These are phyloP conservation scores for Neomorphus geoffroyi DNA, from an alignment of 2,797 vertebrate species.

Conservation along the genomic window DNA sequence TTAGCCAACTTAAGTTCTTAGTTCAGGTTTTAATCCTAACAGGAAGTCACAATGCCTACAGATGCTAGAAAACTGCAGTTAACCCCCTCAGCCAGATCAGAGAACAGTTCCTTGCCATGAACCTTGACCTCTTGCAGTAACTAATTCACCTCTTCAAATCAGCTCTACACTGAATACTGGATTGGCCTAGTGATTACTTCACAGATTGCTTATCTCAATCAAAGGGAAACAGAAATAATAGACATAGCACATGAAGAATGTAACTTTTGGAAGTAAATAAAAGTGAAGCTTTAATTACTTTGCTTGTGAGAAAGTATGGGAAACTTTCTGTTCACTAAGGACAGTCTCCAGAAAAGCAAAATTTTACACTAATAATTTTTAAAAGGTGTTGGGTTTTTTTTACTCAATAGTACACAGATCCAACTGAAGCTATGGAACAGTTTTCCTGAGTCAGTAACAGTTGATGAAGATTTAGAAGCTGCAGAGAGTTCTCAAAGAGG, in stretches of 20 bases:
- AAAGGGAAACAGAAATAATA: not conserved
- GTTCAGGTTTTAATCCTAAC: not conserved
- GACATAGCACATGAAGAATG: not conserved
- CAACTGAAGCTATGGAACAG: not conserved
- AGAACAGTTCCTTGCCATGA: not conserved
- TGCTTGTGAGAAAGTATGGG: not conserved
- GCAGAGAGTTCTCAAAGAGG: not conserved
- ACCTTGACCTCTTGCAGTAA: not conserved
- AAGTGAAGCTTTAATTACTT: not conserved
- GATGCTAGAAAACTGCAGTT: not conserved
- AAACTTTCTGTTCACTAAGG: not conserved
- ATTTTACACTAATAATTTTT: not conserved
- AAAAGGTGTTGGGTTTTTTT: not conserved
- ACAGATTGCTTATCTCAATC: not conserved
- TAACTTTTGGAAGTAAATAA: not conserved
- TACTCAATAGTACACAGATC: not conserved
- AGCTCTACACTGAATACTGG: not conserved
- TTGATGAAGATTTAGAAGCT: not conserved
- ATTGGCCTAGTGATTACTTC: not conserved
- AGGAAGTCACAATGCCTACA: not conserved
- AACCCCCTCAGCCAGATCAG: not conserved
- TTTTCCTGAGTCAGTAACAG: not conserved
- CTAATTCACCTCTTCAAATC: not conserved
- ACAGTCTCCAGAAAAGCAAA: not conserved
- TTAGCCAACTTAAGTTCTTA: not conserved